Evolutionary conservation across 2,797 vertebrate species (phyloP), one percentile per base, ranked within the genome.

Genomic region (Clarias platycephalus): DNA sequence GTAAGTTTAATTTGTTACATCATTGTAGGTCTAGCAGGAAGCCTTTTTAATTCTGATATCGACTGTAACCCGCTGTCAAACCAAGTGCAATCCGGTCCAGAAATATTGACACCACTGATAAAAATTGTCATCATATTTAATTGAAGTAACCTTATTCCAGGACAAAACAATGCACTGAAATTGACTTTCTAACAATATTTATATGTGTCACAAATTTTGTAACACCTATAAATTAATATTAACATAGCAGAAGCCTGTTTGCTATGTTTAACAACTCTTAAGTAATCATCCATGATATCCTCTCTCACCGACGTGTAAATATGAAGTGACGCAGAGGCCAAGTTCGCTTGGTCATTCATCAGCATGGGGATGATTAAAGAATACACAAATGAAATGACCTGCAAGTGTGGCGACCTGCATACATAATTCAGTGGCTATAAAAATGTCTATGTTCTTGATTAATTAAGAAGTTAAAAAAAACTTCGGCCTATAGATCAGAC

Each of bases 401-500:
- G 15, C 37, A 77, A 34, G 57, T 60, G 75, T 77, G 55, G 5
- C 20, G 49, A 81, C 62, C 49, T 81, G 53, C 63, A 57, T 67
- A 53, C 28, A 81, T 81, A 31, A 55, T 81, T 67, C 28, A 77
- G 20, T 7, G 13, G 55, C 55, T 60, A 37, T 76, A 60, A 37
- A 77, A 77, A 37, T 8, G 55, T 77, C 75, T 37, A 24, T 77
- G 75, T 60, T 77, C 75, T 57, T 60, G 75, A 77, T 77, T 77
- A 60, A 77, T 77, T 24, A 77, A 60, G 55, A 6, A 22, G 26
- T 77, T 60, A 0, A 58, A 77, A 76, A 49, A 53, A 53, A 53
- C 49, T 53, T 53, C 49, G 13, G 12, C 2, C 49, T 53, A 13
- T 53, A 53, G 49, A 53, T 53, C 49, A 53, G 49, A 20, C 8